Evolutionary conservation across 2,797 vertebrate species (phyloP), one percentile per base, ranked within the genome.

Genomic region (Falco berigora): DNA sequence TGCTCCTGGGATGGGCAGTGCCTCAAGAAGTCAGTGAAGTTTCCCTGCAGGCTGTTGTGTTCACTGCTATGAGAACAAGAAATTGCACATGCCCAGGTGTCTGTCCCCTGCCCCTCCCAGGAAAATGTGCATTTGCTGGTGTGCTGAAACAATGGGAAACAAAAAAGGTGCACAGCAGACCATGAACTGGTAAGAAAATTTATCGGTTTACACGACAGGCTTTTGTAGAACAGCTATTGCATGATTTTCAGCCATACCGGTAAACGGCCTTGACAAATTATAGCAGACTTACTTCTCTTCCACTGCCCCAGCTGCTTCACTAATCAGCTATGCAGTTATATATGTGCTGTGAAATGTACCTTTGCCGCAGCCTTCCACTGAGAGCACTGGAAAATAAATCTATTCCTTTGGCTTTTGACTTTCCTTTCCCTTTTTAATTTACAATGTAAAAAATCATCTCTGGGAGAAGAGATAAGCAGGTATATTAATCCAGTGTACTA

Each of bases 401-500:
- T 86, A 18, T 87, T 87, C 90, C 88, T 85, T 49, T 77, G 91
- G 75, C 77, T 92, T 93, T 74, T 84, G 74, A 71, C 71, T 90
- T 86, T 13, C 59, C 49, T 85, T 72, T 75, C 79, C 71, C 73
- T 73, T 11, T 80, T 96, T 80, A 94, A 95, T 90, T 91, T 83
- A 44, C 64, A 58, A 68, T 23, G 50, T 89, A 56, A 84, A 79
- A 79, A 85, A 92, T 82, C 49, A 91, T 89, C 81, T 91, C 81
- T 38, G 72, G 76, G 92, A 96, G 89, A 81, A 81, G 56, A 82
- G 92, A 85, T 79, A 94, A 91, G 87, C 78, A 87, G 78, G 56
- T 74, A 16, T 75, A 83, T 94, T 89, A 96, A 92, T 87, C 63
- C 81, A 79, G 59, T 27, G 52, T 94, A 67, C 38, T 86, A 50